These are phyloP conservation scores for Crypturellus undulatus DNA, from an alignment of 2,113 vertebrate species.

Conservation along the genomic window DNA sequence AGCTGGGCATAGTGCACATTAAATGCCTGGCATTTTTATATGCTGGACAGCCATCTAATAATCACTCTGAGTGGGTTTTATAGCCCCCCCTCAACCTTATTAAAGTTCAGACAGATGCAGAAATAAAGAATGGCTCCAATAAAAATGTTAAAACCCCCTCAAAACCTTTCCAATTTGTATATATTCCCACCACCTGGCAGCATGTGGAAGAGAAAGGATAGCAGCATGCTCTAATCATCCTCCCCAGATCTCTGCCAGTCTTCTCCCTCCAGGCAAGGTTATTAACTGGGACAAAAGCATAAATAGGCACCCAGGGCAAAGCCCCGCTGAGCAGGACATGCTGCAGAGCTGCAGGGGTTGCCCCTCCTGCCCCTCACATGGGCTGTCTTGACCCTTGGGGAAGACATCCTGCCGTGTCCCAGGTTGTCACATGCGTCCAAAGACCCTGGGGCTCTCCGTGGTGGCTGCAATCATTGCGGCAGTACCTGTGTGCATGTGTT, in stretches of 20 bases:
- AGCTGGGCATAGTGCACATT: background rate
- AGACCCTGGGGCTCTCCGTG: too few species aligned
- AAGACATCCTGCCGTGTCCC: background rate
- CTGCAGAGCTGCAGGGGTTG: background rate
- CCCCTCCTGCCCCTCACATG: accelerated
- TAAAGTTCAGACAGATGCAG: constrained; percentile 20
- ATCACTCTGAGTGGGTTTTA: constrained; percentile 9
- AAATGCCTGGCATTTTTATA: constrained; percentile 20
- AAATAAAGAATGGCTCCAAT: constrained; percentile 58
- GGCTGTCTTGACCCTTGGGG: background rate
- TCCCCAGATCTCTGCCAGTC: background rate
- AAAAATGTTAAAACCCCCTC: constrained; percentile 58
- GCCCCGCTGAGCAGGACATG: background rate
- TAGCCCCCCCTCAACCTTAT: constrained; percentile 46
- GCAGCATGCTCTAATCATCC: background rate
- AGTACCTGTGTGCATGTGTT: background rate
- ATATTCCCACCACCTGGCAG: background rate
- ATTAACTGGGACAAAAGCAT: background rate
- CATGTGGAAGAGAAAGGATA: background rate
- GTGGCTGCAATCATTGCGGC: background rate
- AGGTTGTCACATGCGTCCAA: background rate
- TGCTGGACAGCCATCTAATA: background rate
- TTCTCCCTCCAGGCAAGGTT: background rate
- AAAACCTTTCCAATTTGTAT: background rate
- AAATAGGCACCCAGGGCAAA: background rate